Base-by-base conservation (phyloP, 2,113 vertebrate species). In the Fukomys damarensis region DNA sequence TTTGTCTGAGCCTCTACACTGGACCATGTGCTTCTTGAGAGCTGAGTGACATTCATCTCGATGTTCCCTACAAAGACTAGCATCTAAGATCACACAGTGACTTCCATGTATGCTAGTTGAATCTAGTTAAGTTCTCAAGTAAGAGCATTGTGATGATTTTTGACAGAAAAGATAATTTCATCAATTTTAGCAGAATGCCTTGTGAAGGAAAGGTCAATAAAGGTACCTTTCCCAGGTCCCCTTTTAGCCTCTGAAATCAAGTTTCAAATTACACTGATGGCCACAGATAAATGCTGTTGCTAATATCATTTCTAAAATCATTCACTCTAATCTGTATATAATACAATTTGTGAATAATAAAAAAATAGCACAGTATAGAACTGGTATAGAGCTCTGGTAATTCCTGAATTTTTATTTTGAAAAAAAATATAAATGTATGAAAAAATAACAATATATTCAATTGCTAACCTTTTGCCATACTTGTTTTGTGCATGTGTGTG, bases 171-270 rank as follows among this genome's bases (percentile, higher is more conserved):
- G 10, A 28, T 26, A 84, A 14, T 38, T n/a, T 89, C 9, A 22
- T 7, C 68, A 68, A 61, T 61, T 96, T 77, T 41, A 82, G 59
- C 52, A 26, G 68, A 76, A 95, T 54, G 16, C 26, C 38, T 52
- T 68, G 10, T 80, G 32, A 84, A 82, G 14, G 22, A 77, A 92
- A 93, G 77, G 46, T 52, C 80, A 77, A 0, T 19, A 17, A 26
- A 54, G 19, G 7, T 6, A 56, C 24, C 56, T 79, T 89, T 84
- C 22, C 72, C 43, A 7, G 49, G 58, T 81, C 58, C 43, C 87
- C 56, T 74, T 38, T 88, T 84, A 95, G 65, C 63, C 91, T 77
- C 28, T 38, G 89, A 95, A 89, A 91, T 96, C 85, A 90, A 68
- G 24, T 74, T 95, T 95, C 58, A 87, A 87, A 80, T 93, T 92